These are phyloP conservation scores for Numida meleagris DNA, from an alignment of 2,113 vertebrate species.

Conservation along the genomic window DNA sequence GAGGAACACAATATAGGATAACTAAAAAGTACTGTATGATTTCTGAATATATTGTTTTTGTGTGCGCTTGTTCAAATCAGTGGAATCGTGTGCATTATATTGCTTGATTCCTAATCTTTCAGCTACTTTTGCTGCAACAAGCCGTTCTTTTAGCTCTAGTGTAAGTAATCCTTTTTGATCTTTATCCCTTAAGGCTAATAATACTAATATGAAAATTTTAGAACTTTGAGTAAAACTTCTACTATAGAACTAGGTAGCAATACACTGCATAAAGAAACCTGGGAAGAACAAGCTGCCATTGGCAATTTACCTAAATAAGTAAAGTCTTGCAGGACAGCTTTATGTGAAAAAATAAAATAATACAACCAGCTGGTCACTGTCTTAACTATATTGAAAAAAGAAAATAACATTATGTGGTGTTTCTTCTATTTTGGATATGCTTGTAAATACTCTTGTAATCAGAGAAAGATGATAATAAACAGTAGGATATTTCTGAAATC, in stretches of 20 bases:
- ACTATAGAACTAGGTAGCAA: neutral
- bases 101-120: neutral
- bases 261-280: neutral
- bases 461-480: neutral
- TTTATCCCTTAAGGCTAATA: neutral
- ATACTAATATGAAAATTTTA: neutral
- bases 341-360: neutral
- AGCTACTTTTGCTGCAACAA: neutral
- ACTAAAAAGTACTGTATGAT: neutral
- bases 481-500: neutral
- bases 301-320: neutral
- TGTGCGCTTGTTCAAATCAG: neutral
- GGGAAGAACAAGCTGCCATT: neutral
- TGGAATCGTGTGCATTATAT: neutral
- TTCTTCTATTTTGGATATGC: neutral
- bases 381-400: neutral
- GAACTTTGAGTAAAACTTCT: neutral
- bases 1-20: neutral
- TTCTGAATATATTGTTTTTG: neutral
- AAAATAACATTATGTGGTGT: neutral
- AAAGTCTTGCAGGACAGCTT: neutral
- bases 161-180: neutral
- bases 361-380: neutral
- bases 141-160: neutral
- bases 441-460: neutral